Percentiles rank a stretch among this genome's conserved stretches.
These are phyloP conservation scores for Linyphia triangularis DNA, from an alignment of 2,888 invertebrate genomes.

Conservation along the genomic window DNA sequence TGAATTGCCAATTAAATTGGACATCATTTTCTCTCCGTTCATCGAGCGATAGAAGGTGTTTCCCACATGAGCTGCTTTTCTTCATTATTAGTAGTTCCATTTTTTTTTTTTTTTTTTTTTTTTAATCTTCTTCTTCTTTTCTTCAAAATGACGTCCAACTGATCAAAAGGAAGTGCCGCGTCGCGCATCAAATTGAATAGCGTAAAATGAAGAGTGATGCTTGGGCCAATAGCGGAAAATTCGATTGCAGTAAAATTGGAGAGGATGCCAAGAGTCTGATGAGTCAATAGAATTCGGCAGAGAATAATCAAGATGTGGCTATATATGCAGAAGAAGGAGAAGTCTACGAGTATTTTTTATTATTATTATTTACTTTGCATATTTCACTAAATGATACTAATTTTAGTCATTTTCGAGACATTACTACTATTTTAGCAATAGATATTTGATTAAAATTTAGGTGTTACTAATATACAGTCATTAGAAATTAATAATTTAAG, in stretches of 20 bases:
- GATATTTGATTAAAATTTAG: no score
- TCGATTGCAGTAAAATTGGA: constrained; percentile 2
- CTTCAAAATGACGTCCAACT: neutral
- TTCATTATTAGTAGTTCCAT: no score
- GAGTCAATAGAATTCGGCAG: constrained; percentile 9
- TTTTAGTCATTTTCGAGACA: no score
- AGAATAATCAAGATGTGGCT: neutral
- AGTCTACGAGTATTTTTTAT: no score
- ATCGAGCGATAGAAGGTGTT: neutral
- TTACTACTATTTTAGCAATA: no score
- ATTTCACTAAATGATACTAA: no score
- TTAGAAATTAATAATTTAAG: no score
- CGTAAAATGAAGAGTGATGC: constrained; percentile 33
- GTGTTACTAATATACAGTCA: no score
- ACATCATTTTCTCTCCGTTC: neutral
- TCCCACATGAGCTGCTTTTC: neutral
- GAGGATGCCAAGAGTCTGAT: constrained; percentile 7
- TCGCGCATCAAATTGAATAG: constrained; percentile 36
- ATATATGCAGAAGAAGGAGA: neutral
- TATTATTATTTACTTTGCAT: no score
- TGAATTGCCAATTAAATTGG: constrained; percentile 45
- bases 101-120: neutral
- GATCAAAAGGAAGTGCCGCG: constrained; percentile 42
- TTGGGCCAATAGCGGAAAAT: neutral
- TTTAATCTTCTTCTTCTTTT: neutral